Base-by-base conservation (phyloP, 2,888 invertebrate genomes). In the Lithophane semibrunnea region DNA sequence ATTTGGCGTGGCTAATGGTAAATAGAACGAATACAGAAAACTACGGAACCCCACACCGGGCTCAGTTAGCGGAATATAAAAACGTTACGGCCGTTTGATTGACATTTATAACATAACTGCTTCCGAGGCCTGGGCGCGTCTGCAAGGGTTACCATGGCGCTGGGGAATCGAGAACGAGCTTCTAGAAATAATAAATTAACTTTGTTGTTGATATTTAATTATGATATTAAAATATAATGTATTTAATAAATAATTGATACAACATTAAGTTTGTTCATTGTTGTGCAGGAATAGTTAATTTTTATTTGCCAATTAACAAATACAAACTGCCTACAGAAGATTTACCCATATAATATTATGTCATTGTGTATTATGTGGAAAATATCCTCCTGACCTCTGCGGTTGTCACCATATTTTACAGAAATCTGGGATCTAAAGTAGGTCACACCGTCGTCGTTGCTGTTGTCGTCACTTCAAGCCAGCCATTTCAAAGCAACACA, bases 21-120 rank as follows among this genome's bases (percentile, higher is more conserved):
- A 66, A 58, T 49, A 60, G 52, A 75, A 63, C 67, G 3, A 64
- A 24, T 68, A 16, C 12, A 16, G 24, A 54, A 16, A 37, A 16
- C 61, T 47, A 58, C 42, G 56, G 67, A 68, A 54, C 67, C 44
- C 60, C 44, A 5, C 69, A 67, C 73, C 54, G 37, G 63, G 65
- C 75, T 77, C 75, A 74, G 71, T 81, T 84, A 77, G 69, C 54
- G 37, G 79, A 71, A 73, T 73, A 84, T 85, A 83, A 82, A 82
- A 77, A 69, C 68, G 82, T 85, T 84, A 87, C 75, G 76, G 79
- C 75, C 71, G 82, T 80, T 82, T 88, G 86, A 89, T 86, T 89
- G 83, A 76, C 84, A 83, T 88, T 89, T 88, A 89, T 85, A 77
- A 84, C 86, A 73, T 86, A 86, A 89, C 86, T 80, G 75, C 75